Conservation (phyloP, 1,140 invertebrate species). For the Formica exsecta region DNA sequence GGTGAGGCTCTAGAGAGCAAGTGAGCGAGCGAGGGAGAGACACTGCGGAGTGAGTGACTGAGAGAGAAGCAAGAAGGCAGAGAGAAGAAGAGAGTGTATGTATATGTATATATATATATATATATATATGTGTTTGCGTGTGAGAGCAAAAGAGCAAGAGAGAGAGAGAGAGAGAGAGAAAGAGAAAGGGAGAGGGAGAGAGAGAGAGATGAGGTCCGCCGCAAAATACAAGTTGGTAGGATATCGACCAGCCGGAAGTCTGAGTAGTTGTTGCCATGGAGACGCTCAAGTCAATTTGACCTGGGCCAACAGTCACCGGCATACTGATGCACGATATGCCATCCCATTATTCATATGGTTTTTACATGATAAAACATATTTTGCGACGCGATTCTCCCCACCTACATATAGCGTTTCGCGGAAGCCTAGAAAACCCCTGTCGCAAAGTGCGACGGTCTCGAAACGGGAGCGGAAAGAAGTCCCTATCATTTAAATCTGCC, state of each 20-base stretch:
- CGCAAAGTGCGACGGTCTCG: not conserved
- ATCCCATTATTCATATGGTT: slow-evolving; percentile 81
- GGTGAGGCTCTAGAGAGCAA: slow-evolving; percentile 61
- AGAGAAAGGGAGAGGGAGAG: slow-evolving; percentile 37
- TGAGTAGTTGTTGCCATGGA: slow-evolving; percentile 85
- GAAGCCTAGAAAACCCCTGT: not conserved
- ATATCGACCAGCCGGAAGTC: slow-evolving; percentile 85
- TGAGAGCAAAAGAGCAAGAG: slow-evolving; percentile 20
- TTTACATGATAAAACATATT: slow-evolving; percentile 75
- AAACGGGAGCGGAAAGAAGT: slow-evolving; percentile 15
- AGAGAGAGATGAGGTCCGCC: slow-evolving; percentile 76
- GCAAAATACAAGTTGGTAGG: slow-evolving; percentile 84
- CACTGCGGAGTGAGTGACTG: slow-evolving; percentile 62
- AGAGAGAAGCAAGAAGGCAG: slow-evolving; percentile 40
- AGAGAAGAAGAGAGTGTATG: slow-evolving; percentile 44
- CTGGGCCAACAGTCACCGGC: slow-evolving; percentile 83
- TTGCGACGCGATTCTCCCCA: slow-evolving; percentile 66
- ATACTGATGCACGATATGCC: slow-evolving; percentile 82
- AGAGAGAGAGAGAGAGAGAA: slow-evolving; percentile 18
- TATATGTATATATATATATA: not conserved
- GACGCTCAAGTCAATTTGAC: slow-evolving; percentile 86
- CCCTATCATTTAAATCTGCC: not conserved
- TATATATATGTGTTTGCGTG: slow-evolving; percentile 35
- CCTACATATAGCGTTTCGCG: slow-evolving; percentile 38
- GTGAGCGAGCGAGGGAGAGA: slow-evolving; percentile 64